Conservation (phyloP, 2,888 invertebrate species). For the Camponotus fellah region DNA sequence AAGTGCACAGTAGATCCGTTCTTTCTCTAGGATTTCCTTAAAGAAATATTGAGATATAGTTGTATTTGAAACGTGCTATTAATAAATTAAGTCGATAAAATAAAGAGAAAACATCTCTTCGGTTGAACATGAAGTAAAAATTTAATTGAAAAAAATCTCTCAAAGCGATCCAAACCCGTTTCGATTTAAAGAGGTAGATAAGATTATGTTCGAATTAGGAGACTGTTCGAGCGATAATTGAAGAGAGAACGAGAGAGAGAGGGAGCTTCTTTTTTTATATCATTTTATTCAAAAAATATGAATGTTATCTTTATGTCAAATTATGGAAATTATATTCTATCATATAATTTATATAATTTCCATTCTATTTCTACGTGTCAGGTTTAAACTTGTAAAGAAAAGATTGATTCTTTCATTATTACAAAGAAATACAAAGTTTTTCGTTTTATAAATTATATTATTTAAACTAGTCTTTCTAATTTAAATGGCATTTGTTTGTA, state of each 20-base stretch:
- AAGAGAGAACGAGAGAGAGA: too few relatives aligned
- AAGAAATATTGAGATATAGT: background rate
- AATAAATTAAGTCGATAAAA: background rate
- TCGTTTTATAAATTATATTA: background rate
- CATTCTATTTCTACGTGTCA: background rate
- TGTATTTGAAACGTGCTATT: background rate
- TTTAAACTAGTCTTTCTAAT: background rate
- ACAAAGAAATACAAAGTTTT: background rate
- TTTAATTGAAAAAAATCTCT: background rate
- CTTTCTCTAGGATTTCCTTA: background rate
- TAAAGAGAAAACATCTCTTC: background rate
- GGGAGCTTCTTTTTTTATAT: conserved; percentile 9
- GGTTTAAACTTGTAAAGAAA: background rate
- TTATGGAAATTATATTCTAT: background rate
- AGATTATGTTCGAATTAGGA: background rate
- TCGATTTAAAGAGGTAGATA: background rate
- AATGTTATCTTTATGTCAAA: background rate
- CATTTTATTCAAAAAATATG: background rate
- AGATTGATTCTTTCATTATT: background rate
- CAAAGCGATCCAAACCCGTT: conserved; percentile 2
- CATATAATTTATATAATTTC: background rate
- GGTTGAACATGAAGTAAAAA: background rate
- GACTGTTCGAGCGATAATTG: background rate
- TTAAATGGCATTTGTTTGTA: background rate
- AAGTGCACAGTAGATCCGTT: background rate